A percentile compares a stretch with the other conserved stretches of the same genome.
Conservation (phyloP, 2,113 vertebrate genomes). For the Tor tambroides region DNA sequence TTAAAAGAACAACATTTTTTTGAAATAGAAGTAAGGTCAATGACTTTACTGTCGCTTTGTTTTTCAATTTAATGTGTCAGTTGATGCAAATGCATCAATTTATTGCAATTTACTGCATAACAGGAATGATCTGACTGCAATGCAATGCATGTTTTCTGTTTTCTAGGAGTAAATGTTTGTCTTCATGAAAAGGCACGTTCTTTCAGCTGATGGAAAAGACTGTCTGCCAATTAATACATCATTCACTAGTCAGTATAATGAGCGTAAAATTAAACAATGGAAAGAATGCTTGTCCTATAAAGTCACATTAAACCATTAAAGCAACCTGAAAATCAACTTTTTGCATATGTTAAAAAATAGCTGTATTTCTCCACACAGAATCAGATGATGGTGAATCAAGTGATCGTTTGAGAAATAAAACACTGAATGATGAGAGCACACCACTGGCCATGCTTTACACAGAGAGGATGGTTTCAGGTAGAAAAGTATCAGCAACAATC, state of each 20-base stretch:
- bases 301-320: neutral
- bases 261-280: neutral
- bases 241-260: conserved; percentile 65
- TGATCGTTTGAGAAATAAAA: conserved; percentile 56
- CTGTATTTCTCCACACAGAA: conserved; percentile 54
- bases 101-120: neutral
- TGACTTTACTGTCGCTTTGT: too few species aligned
- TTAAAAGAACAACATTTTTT: too few species aligned
- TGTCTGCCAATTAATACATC: conserved; percentile 65
- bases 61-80: too few species aligned
- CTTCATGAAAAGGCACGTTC: conserved; percentile 75
- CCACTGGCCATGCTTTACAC: conserved; percentile 65
- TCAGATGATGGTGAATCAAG: conserved; percentile 45
- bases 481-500: neutral
- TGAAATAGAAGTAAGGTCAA: too few species aligned
- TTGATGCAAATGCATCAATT: too few species aligned
- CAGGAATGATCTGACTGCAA: neutral
- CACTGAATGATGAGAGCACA: conserved; percentile 54
- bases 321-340: neutral
- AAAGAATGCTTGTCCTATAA: neutral
- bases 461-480: conserved; percentile 90
- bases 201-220: conserved; percentile 69
- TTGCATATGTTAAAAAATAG: neutral
- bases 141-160: neutral
- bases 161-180: conserved; percentile 80